A percentile compares a stretch with the other conserved stretches of the same genome.
phyloP scores from a whole-genome alignment of 2,888 invertebrate species.

The Dilophus febrilis region DNA sequence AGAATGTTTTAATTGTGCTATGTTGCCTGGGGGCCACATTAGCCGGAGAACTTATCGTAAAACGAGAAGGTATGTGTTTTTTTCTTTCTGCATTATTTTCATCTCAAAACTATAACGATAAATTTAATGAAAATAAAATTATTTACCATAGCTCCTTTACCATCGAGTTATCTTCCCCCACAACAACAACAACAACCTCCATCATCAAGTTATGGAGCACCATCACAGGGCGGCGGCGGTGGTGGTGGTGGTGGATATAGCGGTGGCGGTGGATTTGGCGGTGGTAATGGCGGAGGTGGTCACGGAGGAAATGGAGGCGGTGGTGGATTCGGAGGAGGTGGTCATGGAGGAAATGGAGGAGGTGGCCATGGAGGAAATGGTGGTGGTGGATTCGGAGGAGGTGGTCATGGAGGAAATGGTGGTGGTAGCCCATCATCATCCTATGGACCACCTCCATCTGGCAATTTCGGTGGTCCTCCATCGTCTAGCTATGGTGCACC shows the following conservation, averaged over 20 bases:
- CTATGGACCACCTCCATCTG: not conserved
- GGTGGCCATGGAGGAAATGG: not conserved
- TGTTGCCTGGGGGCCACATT: conserved; percentile 12
- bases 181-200: conserved; percentile 29
- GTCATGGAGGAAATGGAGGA: not conserved
- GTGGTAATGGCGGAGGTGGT: not conserved
- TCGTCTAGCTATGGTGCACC: conserved; percentile 10
- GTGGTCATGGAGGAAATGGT: not conserved
- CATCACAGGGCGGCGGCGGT: not conserved
- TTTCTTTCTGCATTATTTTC: too few species aligned
- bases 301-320: not conserved
- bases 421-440: conserved; percentile 10
- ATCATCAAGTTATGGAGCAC: conserved; percentile 20
- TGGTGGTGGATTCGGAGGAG: not conserved
- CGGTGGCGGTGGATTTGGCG: not conserved
- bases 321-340: not conserved
- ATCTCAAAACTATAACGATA: too few species aligned
- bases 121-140: conserved; percentile 10
- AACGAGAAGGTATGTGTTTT: conserved; percentile 27
- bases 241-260: conserved; percentile 16
- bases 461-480: conserved; percentile 8
- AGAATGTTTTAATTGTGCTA: conserved; percentile 19
- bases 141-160: conserved; percentile 21
- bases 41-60: conserved; percentile 18
- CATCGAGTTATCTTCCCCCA: conserved; percentile 20